Percentiles rank a stretch among this genome's conserved stretches.
Conservation (phyloP, 2,888 invertebrate species). For the Cyrtodaria siliqua region DNA sequence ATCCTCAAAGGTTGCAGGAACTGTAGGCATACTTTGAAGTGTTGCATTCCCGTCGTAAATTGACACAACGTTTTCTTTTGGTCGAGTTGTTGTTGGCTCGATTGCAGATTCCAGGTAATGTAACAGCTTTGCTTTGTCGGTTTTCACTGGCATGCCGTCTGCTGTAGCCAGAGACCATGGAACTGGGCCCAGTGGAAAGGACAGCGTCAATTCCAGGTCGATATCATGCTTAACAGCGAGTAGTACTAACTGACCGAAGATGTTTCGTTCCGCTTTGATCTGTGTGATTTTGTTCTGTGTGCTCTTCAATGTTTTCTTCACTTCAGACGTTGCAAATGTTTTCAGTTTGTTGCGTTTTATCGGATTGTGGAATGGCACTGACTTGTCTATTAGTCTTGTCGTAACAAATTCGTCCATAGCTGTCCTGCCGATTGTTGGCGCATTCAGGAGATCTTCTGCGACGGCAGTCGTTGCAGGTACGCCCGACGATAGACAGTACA, state of each 20-base stretch:
- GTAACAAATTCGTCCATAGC: conserved; percentile 31
- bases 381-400: conserved; percentile 32
- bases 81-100: no score
- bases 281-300: conserved; percentile 42
- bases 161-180: conserved; percentile 53
- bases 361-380: conserved; percentile 39
- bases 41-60: no score
- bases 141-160: conserved; percentile 55
- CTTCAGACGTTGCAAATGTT: conserved; percentile 32
- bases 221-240: conserved; percentile 44
- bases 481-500: conserved; percentile 55
- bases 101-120: no score
- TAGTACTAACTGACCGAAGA: conserved; percentile 41
- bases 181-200: conserved; percentile 47
- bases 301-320: conserved; percentile 10
- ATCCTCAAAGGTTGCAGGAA: conserved; percentile 37
- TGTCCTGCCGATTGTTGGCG: conserved; percentile 12
- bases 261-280: conserved; percentile 46
- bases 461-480: conserved; percentile 37
- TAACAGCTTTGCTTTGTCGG: conserved; percentile 48
- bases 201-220: conserved; percentile 37
- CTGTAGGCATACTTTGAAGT: conserved; percentile 8
- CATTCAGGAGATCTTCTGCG: conserved; percentile 28
- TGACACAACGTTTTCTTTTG: no score
- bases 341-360: conserved; percentile 44